Base-by-base conservation (phyloP, 2,888 invertebrate genomes). In the Agonopterix subpropinquella region DNA sequence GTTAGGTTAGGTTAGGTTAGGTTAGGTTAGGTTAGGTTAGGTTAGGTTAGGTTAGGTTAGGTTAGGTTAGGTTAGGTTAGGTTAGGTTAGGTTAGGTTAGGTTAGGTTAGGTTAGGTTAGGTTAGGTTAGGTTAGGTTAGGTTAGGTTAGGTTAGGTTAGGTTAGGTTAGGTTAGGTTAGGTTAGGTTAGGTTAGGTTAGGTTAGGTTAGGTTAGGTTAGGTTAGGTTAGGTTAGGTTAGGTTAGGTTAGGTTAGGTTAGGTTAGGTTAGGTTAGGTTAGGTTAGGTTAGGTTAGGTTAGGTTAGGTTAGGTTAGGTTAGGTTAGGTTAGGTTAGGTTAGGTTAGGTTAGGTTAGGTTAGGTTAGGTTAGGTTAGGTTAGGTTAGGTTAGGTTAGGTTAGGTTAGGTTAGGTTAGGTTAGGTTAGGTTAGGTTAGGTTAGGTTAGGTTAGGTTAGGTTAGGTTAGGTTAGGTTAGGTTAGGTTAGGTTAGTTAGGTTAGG, bases 401-500 rank as follows among this genome's bases (percentile, higher is more conserved):
- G 51, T 51, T 51, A 47, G 51, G 48, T 51, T 51, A 51, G 51
- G 47, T 51, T 47, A 48, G 51, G 47, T 51, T 51, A 48, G 48
- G 51, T 47, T 51, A 47, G 48, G 51, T 51, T 51, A 51, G 51
- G 47, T 51, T 51, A 51, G 51, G 48, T 48, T 41, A 41, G 47
- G 47, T 47, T 41, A 47, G 47, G 41, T 47, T 47, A 47, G 47
- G 41, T 41, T 41, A 47, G 41, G 47, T 47, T 49, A 49, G 49
- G 52, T 49, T 49, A 47, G 52, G 49, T 52, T 49, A 47, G 48
- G 51, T 46, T 51, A 49, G 44, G 51, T 49, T 51, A 47, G 50
- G 50, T 50, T 50, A 50, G 50, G 47, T 51, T 47, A 51, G 51
- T 51, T 51, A 51, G 51, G 48, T 48, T 48, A 48, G 51, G 51